Evolutionary conservation across 1,140 invertebrate genomes (phyloP).

Genomic region (Sminthurides bifidus): DNA sequence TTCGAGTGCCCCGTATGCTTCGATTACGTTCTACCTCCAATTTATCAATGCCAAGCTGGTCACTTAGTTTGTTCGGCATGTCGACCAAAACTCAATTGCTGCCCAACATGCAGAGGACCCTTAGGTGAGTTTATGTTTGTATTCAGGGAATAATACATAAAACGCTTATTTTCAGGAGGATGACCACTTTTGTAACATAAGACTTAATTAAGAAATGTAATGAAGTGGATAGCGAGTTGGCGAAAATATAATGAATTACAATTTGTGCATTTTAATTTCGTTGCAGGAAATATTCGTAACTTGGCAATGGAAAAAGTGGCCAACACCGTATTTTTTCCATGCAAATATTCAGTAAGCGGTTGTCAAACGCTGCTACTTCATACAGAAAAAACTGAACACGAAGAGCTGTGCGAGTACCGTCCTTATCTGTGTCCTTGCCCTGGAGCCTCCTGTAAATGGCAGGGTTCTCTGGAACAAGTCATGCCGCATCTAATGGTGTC

Average conservation of each 20-base stretch:
- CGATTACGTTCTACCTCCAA: conserved; percentile 97
- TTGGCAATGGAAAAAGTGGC: conserved; percentile 99
- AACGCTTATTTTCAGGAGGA: neutral
- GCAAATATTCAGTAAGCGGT: conserved; percentile 94
- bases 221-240: too few species aligned
- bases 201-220: too few species aligned
- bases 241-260: too few species aligned
- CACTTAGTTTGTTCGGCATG: conserved; percentile 88
- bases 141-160: too few species aligned
- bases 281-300: conserved; percentile 86
- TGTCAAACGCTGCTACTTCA: conserved; percentile 85
- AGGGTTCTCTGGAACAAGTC: conserved; percentile 85
- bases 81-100: conserved; percentile 88
- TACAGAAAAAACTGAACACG: conserved; percentile 94
- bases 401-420: conserved; percentile 94
- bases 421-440: conserved; percentile 97
- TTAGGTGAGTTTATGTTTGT: too few species aligned
- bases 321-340: conserved; percentile 94
- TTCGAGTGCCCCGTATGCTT: conserved; percentile 99
- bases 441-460: conserved; percentile 98
- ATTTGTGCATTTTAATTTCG: conserved; percentile 10
- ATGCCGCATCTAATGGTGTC: conserved; percentile 96
- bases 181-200: too few species aligned
- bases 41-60: conserved; percentile 75
- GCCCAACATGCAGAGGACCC: conserved; percentile 93